Base-by-base conservation (phyloP, 2,797 vertebrate genomes). In the Hydrocynus forskahlii region DNA sequence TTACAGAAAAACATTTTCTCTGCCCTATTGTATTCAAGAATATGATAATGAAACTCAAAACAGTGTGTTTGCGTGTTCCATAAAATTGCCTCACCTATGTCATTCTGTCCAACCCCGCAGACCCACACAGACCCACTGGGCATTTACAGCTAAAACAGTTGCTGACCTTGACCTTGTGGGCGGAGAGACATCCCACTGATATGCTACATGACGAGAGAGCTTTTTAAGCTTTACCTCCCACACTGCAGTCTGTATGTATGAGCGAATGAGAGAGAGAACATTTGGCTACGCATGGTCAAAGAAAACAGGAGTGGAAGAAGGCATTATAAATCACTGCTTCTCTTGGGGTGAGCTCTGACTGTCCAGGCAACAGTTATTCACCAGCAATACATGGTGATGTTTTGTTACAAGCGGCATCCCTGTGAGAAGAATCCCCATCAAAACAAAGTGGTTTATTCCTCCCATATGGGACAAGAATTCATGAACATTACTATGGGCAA, bases 1-100 rank as follows among this genome's bases (percentile, higher is more conserved):
- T 89, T 88, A 88, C 72, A 85, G 50, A 81, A 75, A 92, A 88
- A 91, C 83, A 88, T 87, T 85, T 71, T 78, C 57, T 72, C 67
- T 64, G 3, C 3, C 40, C 75, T 81, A 86, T 62, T 70, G 59
- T 63, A 38, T 78, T 82, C 84, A 85, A 76, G 62, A 85, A 59
- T 71, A 59, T 52, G 81, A 84, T 76, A 86, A 83, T 69, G 71
- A 85, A 75, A 76, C 67, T 80, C 59, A 25, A 62, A 60, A 50
- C n/a, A 59, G 21, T 73, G 86, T 88, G 59, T 80, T 45, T 10
- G 38, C 7, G 38, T 88, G 63, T 66, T 82, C 78, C 85, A 81
- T 84, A 64, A 83, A 89, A 89, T 71, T 71, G 80, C 70, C 85
- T 87, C 81, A 71, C 25, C 50, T 35, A 75, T 50, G 77, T 85